A percentile compares a stretch with the other conserved stretches of the same genome.
Conservation (phyloP, 2,888 invertebrate species). For the Metellina segmentata region DNA sequence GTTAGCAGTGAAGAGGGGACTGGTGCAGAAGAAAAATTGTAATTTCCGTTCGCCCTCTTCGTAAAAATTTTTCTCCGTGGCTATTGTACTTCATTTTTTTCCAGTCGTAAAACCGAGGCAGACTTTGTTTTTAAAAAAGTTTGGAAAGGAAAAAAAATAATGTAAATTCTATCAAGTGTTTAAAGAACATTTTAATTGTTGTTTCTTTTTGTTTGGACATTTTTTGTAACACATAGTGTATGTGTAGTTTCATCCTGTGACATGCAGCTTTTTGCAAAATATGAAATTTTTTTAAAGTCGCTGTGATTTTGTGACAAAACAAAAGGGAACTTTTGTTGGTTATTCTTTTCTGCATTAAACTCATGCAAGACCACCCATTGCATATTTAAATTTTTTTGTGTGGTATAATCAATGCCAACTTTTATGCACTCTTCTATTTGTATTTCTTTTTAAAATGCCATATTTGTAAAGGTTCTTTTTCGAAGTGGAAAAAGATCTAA, state of each 20-base stretch:
- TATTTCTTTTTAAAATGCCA: conserved; percentile 15
- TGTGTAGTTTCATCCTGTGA: conserved; percentile 59
- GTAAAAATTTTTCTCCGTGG: conserved; percentile 49
- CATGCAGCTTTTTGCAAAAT: conserved; percentile 62
- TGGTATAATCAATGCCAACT: conserved; percentile 51
- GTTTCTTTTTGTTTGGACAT: conserved; percentile 37
- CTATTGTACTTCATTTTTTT: conserved; percentile 73
- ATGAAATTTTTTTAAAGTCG: conserved; percentile 38
- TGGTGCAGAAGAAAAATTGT: conserved; percentile 62
- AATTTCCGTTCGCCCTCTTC: conserved; percentile 35
- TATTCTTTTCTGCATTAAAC: conserved; percentile 22
- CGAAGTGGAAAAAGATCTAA: conserved; percentile 42
- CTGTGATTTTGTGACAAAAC: conserved; percentile 58
- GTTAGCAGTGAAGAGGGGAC: conserved; percentile 15
- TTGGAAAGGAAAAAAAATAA: conserved; percentile 38
- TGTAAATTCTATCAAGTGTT: conserved; percentile 58
- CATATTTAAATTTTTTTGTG: conserved; percentile 43
- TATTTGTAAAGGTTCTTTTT: conserved; percentile 51
- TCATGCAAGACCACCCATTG: conserved; percentile 66
- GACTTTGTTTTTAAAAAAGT: conserved; percentile 37
- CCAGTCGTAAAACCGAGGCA: background rate
- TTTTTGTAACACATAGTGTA: conserved; percentile 39
- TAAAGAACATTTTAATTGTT: conserved; percentile 60
- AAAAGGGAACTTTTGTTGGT: conserved; percentile 43
- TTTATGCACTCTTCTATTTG: conserved; percentile 47